Percentiles rank a stretch among this genome's conserved stretches.
Conservation (phyloP, 2,888 invertebrate genomes). For the Caenorhabditis doughertyi region DNA sequence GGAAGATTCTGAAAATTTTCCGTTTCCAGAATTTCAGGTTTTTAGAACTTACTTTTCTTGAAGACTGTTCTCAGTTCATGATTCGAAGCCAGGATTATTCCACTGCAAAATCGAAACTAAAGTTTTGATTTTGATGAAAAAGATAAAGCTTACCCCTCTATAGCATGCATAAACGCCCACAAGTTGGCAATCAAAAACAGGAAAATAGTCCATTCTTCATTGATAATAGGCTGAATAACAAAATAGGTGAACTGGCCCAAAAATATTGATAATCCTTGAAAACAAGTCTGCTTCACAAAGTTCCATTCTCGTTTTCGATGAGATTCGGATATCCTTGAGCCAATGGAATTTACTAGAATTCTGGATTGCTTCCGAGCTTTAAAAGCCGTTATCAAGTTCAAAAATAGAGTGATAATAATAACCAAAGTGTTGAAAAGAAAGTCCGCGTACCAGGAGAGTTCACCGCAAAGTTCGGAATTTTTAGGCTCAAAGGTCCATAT, state of each 20-base stretch:
- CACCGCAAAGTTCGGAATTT: background rate
- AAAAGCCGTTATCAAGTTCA: background rate
- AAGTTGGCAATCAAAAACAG: background rate
- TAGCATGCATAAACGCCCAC: conserved; percentile 2
- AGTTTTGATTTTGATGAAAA: background rate
- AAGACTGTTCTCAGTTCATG: background rate
- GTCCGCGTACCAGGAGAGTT: background rate
- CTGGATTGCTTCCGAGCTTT: background rate
- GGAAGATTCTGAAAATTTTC: background rate
- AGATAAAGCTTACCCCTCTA: background rate
- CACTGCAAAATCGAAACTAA: conserved; percentile 1
- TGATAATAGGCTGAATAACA: background rate
- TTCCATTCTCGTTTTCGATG: conserved; percentile 10
- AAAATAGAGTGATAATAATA: background rate
- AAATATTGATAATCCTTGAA: conserved; percentile 6
- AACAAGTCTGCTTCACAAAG: conserved; percentile 15
- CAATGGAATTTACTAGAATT: background rate
- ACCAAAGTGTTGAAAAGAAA: background rate
- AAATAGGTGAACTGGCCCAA: conserved; percentile 10
- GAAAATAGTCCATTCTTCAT: background rate
- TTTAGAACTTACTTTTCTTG: conserved; percentile 2
- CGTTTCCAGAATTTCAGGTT: background rate
- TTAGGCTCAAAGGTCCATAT: background rate
- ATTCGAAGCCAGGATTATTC: conserved; percentile 1
- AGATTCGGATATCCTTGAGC: background rate